Conservation (phyloP, 2,888 invertebrate species). For the Cephus spinipes region DNA sequence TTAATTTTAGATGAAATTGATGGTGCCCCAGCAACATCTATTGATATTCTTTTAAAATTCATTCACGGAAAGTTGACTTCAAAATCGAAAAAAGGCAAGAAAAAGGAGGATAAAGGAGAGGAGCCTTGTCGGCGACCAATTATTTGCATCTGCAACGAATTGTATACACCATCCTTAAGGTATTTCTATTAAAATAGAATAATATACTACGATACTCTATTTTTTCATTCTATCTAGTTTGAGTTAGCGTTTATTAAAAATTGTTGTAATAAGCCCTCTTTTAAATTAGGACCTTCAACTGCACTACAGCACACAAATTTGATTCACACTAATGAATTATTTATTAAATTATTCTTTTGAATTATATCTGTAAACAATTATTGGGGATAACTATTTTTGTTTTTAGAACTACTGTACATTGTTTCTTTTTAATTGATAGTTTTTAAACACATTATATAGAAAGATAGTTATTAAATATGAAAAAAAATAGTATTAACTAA, state of each 20-base stretch:
- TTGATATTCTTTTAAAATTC: constrained; percentile 87
- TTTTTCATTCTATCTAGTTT: background rate
- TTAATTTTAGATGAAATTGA: constrained; percentile 96
- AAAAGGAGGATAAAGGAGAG: constrained; percentile 69
- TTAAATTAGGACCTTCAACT: background rate
- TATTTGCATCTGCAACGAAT: constrained; percentile 97
- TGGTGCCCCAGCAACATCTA: constrained; percentile 90
- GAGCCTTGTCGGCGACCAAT: constrained; percentile 85
- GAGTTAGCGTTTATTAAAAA: background rate
- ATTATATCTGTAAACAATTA: too few species aligned
- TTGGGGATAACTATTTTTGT: too few species aligned
- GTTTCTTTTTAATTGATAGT: too few species aligned
- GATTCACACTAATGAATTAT: too few species aligned
- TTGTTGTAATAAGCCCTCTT: background rate
- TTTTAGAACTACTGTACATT: too few species aligned
- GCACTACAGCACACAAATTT: too few species aligned
- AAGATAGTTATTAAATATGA: too few species aligned
- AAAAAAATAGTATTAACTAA: too few species aligned
- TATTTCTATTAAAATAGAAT: constrained; percentile 41
- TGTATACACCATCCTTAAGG: constrained; percentile 88
- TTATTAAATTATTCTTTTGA: too few species aligned
- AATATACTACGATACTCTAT: background rate
- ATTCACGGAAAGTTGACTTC: constrained; percentile 71
- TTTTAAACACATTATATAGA: too few species aligned
- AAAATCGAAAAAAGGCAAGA: constrained; percentile 62